phyloP scores from a whole-genome alignment of 53 echinoderm and acorn worm species.

The Antedon mediterranea region DNA sequence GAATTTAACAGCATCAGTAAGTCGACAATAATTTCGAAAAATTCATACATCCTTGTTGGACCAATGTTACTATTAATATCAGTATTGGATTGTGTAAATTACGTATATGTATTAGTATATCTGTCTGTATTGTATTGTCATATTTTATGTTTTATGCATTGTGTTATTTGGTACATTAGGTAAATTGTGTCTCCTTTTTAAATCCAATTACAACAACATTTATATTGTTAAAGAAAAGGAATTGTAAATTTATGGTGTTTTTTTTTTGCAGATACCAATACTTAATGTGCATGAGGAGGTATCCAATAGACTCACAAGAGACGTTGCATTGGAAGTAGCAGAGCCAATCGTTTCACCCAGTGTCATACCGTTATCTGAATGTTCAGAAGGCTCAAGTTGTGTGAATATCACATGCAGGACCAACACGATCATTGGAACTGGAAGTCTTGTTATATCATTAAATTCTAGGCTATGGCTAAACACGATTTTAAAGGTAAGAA shows the following conservation, averaged over 20 bases:
- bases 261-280: neutral
- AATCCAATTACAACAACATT: no score
- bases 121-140: no score
- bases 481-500: neutral
- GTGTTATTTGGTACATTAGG: no score
- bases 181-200: no score
- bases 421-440: neutral
- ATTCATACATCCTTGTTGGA: no score
- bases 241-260: no score
- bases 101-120: no score
- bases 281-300: neutral
- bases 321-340: neutral
- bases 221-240: no score
- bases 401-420: neutral
- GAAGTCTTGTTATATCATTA: neutral
- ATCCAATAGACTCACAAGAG: neutral
- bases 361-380: neutral
- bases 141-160: no score
- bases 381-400: neutral
- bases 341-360: neutral
- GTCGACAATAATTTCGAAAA: no score
- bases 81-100: no score
- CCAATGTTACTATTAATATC: no score
- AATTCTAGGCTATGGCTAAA: neutral
- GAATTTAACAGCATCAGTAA: neutral